A percentile compares a stretch with the other conserved stretches of the same genome.
phyloP scores from a whole-genome alignment of 2,797 vertebrate genomes.

The Pterois miles region DNA sequence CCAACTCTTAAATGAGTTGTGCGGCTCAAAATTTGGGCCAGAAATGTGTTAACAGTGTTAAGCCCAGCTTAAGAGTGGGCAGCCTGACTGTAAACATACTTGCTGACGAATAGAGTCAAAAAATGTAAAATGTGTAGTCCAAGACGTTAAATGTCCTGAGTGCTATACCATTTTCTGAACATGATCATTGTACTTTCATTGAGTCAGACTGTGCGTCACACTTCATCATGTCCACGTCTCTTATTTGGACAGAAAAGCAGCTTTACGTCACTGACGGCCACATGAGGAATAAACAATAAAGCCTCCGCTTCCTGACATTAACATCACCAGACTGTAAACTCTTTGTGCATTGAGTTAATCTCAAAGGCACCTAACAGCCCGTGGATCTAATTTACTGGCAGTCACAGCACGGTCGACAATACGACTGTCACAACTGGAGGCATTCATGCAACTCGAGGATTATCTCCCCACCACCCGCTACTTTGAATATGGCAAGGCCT shows the following conservation, averaged over 20 bases:
- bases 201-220: neutral
- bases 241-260: neutral
- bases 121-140: neutral
- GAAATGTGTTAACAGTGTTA: too few species aligned
- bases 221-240: neutral
- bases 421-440: conserved; percentile 49
- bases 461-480: conserved; percentile 51
- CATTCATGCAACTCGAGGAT: conserved; percentile 45
- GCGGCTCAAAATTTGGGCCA: rapidly evolving
- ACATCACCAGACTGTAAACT: neutral
- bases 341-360: neutral
- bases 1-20: too few species aligned
- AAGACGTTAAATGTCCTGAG: neutral
- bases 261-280: neutral
- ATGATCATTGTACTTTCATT: neutral
- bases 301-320: neutral
- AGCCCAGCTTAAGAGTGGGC: too few species aligned
- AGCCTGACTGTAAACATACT: neutral
- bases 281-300: conserved; percentile 17
- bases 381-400: conserved; percentile 26
- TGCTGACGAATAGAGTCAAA: neutral
- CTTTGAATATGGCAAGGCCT: conserved; percentile 48
- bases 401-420: conserved; percentile 21
- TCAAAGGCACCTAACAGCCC: neutral
- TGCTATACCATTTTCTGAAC: neutral